A percentile compares a stretch with the other conserved stretches of the same genome.
Conservation (phyloP, 2,797 vertebrate genomes). For the Anabacerthia variegaticeps region DNA sequence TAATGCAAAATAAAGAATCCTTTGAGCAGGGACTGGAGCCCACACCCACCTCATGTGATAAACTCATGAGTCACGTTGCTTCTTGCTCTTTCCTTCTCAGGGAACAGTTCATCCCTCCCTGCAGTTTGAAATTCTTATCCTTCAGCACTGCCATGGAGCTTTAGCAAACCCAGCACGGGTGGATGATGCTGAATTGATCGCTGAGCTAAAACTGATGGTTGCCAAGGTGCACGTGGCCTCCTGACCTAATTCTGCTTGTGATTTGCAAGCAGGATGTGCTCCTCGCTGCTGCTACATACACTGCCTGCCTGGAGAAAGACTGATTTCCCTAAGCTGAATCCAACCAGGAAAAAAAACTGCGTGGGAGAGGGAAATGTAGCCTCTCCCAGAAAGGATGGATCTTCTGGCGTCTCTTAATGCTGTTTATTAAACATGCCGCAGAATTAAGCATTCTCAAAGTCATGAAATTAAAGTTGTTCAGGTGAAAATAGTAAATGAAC, state of each 20-base stretch:
- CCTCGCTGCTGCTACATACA: neutral
- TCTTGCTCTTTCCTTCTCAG: neutral
- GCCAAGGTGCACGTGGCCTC: conserved; percentile 32
- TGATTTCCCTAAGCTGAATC: neutral
- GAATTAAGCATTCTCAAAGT: neutral
- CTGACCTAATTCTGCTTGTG: conserved; percentile 51
- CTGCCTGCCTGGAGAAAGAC: neutral
- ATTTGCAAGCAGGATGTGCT: neutral
- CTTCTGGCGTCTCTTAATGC: neutral
- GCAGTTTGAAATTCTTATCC: neutral
- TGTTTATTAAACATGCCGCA: neutral
- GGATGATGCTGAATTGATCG: conserved; percentile 24
- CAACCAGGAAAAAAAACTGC: neutral
- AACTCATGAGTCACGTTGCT: neutral
- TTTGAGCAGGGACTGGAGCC: neutral
- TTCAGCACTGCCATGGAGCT: neutral
- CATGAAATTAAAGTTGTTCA: neutral
- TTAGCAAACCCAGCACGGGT: neutral
- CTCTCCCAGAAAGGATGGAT: neutral
- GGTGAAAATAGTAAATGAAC: neutral
- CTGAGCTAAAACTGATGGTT: conserved; percentile 16
- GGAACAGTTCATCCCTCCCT: neutral
- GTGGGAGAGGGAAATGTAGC: neutral
- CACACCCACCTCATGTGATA: neutral
- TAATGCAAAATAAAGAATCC: conserved; percentile 28